These are phyloP conservation scores for Gastrophysa polygoni DNA, from an alignment of 2,888 invertebrate genomes.

Conservation along the genomic window DNA sequence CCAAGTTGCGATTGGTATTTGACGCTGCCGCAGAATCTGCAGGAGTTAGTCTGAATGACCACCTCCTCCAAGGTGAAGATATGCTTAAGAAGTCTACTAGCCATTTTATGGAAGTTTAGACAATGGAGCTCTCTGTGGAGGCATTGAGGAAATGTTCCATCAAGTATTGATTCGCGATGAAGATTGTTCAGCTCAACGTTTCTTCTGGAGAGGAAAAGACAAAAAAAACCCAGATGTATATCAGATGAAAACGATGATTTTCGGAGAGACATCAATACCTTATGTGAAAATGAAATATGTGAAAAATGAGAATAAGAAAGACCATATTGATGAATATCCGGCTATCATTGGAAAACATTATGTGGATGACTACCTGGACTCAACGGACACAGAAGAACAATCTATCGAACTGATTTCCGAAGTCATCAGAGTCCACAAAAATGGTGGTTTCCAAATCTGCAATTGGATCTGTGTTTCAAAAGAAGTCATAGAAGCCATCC, in stretches of 20 bases:
- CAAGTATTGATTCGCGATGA: background rate
- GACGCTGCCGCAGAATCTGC: background rate
- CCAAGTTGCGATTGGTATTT: background rate
- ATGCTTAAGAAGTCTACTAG: background rate
- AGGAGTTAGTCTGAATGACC: background rate
- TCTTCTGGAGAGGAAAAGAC: background rate
- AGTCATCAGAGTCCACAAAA: too few relatives aligned
- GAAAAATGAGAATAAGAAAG: background rate
- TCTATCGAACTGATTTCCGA: too few relatives aligned
- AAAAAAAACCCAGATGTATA: background rate
- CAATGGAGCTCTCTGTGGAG: background rate
- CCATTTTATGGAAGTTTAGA: background rate
- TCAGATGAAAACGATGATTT: too few relatives aligned
- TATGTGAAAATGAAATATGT: background rate
- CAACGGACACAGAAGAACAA: too few relatives aligned
- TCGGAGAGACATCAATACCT: background rate
- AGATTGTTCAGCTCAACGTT: conserved; percentile 1
- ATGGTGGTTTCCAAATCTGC: too few relatives aligned
- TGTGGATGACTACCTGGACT: too few relatives aligned
- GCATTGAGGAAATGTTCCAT: background rate
- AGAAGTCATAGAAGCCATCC: too few relatives aligned
- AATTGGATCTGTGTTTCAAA: too few relatives aligned
- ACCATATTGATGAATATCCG: too few relatives aligned
- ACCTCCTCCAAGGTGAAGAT: background rate
- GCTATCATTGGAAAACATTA: too few relatives aligned